These are phyloP conservation scores for Notodonta dromedarius DNA, from an alignment of 2,888 invertebrate species.

Conservation along the genomic window DNA sequence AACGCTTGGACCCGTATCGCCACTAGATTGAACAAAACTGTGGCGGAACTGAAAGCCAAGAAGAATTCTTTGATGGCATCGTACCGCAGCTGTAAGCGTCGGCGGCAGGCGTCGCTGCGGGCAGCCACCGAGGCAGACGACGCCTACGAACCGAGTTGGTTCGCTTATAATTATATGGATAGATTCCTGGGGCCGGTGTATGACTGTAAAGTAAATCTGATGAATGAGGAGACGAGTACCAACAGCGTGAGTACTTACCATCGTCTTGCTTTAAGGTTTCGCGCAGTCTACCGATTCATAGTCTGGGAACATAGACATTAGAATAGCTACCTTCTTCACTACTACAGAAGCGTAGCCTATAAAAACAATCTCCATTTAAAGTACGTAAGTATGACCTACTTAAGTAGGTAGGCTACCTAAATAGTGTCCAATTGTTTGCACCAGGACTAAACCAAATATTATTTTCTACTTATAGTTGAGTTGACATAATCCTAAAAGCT, in stretches of 20 bases:
- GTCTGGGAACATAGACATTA: too few species aligned
- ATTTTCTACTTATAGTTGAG: too few species aligned
- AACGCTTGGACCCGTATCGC: conserved; percentile 3
- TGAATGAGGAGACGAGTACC: neutral
- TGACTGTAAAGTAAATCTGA: neutral
- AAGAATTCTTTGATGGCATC: conserved; percentile 8
- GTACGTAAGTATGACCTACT: too few species aligned
- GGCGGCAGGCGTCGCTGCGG: neutral
- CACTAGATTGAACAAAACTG: neutral
- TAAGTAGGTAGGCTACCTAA: too few species aligned
- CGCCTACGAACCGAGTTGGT: neutral
- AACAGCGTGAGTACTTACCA: neutral
- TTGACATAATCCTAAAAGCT: too few species aligned
- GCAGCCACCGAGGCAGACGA: neutral
- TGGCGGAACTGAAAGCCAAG: conserved; percentile 2
- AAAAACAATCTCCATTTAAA: too few species aligned
- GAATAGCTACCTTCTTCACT: too few species aligned
- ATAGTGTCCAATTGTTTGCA: too few species aligned
- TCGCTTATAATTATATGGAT: neutral
- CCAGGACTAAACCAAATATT: too few species aligned
- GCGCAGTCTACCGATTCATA: too few species aligned
- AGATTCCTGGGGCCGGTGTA: neutral
- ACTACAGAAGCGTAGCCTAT: too few species aligned
- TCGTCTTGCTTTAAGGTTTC: too few species aligned
- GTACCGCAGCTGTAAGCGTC: neutral